Evolutionary conservation across 2,888 invertebrate genomes (phyloP).

Genomic region (Eledone cirrhosa): DNA sequence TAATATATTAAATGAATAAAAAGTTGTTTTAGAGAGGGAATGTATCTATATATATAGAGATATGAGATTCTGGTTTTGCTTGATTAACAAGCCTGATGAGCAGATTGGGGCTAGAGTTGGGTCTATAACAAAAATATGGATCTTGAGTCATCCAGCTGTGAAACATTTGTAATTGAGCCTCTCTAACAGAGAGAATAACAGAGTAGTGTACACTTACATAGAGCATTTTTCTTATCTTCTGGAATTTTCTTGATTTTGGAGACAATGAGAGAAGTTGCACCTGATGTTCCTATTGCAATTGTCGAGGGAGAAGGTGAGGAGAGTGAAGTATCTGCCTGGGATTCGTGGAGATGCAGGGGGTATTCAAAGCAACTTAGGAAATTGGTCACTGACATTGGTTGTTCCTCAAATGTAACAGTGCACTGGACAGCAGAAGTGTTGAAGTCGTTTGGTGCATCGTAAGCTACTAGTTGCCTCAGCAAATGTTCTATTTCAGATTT

Average conservation of each 20-base stretch:
- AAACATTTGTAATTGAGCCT: too few relatives aligned
- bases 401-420: constrained; percentile 44
- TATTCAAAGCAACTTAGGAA: constrained; percentile 61
- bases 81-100: too few relatives aligned
- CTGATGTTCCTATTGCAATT: constrained; percentile 37
- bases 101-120: too few relatives aligned
- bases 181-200: background rate
- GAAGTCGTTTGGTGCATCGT: constrained; percentile 30
- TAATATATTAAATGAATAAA: too few relatives aligned
- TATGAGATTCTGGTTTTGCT: too few relatives aligned
- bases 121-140: too few relatives aligned
- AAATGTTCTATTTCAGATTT: constrained; percentile 48
- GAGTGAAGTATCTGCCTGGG: constrained; percentile 23
- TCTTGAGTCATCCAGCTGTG: too few relatives aligned
- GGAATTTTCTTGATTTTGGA: constrained; percentile 29
- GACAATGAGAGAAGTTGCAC: constrained; percentile 44
- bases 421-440: constrained; percentile 30
- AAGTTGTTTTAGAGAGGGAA: too few relatives aligned
- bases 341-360: constrained; percentile 39
- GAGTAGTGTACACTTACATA: constrained; percentile 42
- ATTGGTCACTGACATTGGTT: constrained; percentile 44
- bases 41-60: too few relatives aligned
- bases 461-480: constrained; percentile 39
- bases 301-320: constrained; percentile 36
- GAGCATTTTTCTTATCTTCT: constrained; percentile 49